Conservation (phyloP, 2,113 vertebrate species). For the Garra rufa region DNA sequence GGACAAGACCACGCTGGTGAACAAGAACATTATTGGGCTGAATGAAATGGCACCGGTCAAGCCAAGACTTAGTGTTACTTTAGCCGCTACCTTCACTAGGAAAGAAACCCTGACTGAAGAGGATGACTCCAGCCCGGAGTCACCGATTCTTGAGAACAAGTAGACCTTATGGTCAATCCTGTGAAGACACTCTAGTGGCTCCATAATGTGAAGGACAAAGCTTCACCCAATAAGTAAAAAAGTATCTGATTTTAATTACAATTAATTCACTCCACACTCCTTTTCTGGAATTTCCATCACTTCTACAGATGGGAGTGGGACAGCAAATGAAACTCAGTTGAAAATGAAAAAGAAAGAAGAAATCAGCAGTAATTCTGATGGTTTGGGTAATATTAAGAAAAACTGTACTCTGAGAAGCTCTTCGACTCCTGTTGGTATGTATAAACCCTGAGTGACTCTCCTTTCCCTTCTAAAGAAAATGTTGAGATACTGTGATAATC, state of each 20-base stretch:
- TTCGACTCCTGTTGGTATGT: constrained; percentile 50
- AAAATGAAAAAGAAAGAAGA: not conserved
- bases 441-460: constrained; percentile 42
- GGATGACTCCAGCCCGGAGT: constrained; percentile 89
- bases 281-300: constrained; percentile 46
- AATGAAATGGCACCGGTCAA: constrained; percentile 92
- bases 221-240: constrained; percentile 17
- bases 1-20: constrained; percentile 96
- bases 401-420: constrained; percentile 16
- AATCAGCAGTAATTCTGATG: not conserved
- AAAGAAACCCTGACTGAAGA: constrained; percentile 88
- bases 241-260: not conserved
- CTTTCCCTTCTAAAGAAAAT: constrained; percentile 28
- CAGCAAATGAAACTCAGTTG: not conserved
- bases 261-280: constrained; percentile 10
- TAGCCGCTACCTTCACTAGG: constrained; percentile 89
- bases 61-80: constrained; percentile 86
- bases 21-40: constrained; percentile 91
- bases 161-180: constrained; percentile 39
- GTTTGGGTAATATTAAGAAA: constrained; percentile 5
- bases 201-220: constrained; percentile 50
- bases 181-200: constrained; percentile 39
- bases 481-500: constrained; percentile 43
- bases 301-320: constrained; percentile 16
- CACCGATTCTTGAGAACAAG: constrained; percentile 84